Evolutionary conservation across 2,797 vertebrate species (phyloP), one percentile per base, ranked within the genome.

Genomic region (Aldrovandia affinis): DNA sequence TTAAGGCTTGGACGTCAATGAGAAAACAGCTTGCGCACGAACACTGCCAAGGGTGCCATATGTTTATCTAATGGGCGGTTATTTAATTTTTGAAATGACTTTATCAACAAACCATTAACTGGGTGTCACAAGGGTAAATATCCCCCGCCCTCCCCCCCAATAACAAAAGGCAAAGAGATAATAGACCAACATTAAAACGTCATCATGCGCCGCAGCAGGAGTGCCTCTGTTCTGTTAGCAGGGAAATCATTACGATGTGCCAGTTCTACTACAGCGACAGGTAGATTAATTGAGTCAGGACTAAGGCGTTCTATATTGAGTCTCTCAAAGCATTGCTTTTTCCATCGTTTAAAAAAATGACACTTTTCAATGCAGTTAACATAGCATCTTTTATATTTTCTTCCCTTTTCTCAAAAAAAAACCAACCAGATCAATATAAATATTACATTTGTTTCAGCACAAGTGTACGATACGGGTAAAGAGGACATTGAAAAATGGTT

Each of bases 101-200:
- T 88, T 91, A 91, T 95, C 94, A 95, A 93, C 89, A 89, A 92
- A 93, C 92, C 93, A 90, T 93, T 94, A 93, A 92, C 75, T 0
- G 52, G 44, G 87, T 91, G 93, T 93, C 91, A 70, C 86, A 39
- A 65, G 88, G 88, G 90, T 94, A 94, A 95, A 92, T 77, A 59
- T 89, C 81, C 88, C 82, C 87, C 83, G 59, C 86, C 89, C 89
- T 82, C 88, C 82, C 87, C 83, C 63, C 86, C 89, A 89, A 91
- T 94, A 88, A 92, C 84, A 88, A 90, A 89, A 89, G 89, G 70
- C 91, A 92, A 89, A 25, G 90, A 91, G 82, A 86, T 83, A 83
- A 89, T 84, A 78, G 87, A 90, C 89, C 90, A 88, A 86, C 93
- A 94, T 96, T 95, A 93, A 92, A 91, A 84, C 89, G 91, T 89